Conservation (phyloP, 2,797 vertebrate species). For the Gymnoscopelus braueri region DNA sequence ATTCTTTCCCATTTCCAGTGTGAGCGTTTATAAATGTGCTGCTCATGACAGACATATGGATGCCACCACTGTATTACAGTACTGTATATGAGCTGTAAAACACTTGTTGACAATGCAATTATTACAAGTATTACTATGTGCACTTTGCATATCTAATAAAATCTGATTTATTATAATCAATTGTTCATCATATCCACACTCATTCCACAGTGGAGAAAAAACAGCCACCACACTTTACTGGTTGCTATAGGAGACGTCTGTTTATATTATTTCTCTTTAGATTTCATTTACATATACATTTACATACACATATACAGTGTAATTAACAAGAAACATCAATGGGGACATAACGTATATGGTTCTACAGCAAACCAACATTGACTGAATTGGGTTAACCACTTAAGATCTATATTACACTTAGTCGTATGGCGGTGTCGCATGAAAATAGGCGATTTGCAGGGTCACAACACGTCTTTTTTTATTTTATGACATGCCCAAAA, state of each 20-base stretch:
- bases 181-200: too few relatives aligned
- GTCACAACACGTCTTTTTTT: too few relatives aligned
- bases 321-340: conserved; percentile 60
- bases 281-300: conserved; percentile 64
- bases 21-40: too few relatives aligned
- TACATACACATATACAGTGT: conserved; percentile 67
- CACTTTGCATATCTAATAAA: conserved; percentile 57
- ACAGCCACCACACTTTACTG: conserved; percentile 22
- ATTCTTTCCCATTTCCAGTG: too few relatives aligned
- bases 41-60: too few relatives aligned
- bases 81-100: conserved; percentile 39
- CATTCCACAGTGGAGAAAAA: not conserved
- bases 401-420: too few relatives aligned
- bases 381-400: conserved; percentile 36
- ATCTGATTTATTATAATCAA: too few relatives aligned
- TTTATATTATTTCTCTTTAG: conserved; percentile 66
- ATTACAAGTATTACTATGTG: conserved; percentile 17
- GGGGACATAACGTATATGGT: conserved; percentile 55
- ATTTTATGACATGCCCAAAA: too few relatives aligned
- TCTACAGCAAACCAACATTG: conserved; percentile 60
- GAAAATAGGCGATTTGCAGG: too few relatives aligned
- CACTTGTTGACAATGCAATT: conserved; percentile 38
- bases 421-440: too few relatives aligned
- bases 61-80: not conserved
- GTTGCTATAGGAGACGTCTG: conserved; percentile 38